These are phyloP conservation scores for Polymixis flavicincta DNA, from an alignment of 2,888 invertebrate genomes.

Conservation along the genomic window DNA sequence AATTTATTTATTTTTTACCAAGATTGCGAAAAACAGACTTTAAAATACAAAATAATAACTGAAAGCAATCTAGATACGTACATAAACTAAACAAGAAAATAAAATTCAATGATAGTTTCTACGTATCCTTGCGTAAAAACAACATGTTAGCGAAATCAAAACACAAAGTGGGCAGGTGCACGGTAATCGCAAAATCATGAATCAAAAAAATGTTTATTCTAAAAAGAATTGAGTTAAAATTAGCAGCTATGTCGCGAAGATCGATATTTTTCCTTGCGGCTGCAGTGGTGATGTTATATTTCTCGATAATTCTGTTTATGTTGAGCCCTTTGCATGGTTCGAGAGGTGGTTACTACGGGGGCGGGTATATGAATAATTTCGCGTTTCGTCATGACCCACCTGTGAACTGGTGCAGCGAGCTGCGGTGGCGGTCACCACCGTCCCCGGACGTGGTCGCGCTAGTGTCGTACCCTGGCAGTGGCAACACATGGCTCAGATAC, in stretches of 20 bases:
- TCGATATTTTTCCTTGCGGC: slow-evolving; percentile 81
- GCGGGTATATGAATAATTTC: slow-evolving; percentile 78
- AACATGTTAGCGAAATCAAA: slow-evolving; percentile 58
- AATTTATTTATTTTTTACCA: slow-evolving; percentile 21
- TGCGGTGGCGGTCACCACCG: slow-evolving; percentile 87
- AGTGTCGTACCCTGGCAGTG: slow-evolving; percentile 96
- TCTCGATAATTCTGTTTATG: slow-evolving; percentile 85
- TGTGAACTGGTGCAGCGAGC: slow-evolving; percentile 89
- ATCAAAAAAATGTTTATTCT: slow-evolving; percentile 59
- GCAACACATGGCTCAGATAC: slow-evolving; percentile 96
- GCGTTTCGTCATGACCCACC: slow-evolving; percentile 77
- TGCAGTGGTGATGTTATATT: slow-evolving; percentile 82
- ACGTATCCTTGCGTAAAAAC: background rate
- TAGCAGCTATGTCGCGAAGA: slow-evolving; percentile 80
- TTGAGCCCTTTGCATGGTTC: slow-evolving; percentile 81
- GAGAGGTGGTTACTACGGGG: slow-evolving; percentile 74
- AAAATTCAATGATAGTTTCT: background rate
- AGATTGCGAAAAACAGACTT: background rate
- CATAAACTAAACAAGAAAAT: background rate
- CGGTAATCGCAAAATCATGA: slow-evolving; percentile 52
- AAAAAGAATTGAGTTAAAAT: slow-evolving; percentile 26
- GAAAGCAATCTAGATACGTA: background rate
- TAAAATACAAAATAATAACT: background rate
- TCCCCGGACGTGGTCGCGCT: slow-evolving; percentile 91
- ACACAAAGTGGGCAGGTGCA: slow-evolving; percentile 43